These are phyloP conservation scores for Aromia moschata DNA, from an alignment of 2,888 invertebrate genomes.

Conservation along the genomic window DNA sequence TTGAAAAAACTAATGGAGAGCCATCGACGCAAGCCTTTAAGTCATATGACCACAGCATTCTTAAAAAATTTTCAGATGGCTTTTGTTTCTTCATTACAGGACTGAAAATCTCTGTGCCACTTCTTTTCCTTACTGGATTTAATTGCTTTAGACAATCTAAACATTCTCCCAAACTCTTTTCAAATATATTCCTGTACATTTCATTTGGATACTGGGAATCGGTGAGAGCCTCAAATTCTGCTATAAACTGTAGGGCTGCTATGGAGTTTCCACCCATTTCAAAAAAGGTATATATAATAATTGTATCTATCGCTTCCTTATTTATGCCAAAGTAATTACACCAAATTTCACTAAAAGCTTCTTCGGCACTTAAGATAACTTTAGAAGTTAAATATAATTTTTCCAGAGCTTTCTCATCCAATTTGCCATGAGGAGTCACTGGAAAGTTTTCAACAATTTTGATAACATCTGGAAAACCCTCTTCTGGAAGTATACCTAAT, in stretches of 20 bases:
- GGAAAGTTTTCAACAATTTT: conserved; percentile 69
- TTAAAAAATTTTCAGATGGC: conserved; percentile 26
- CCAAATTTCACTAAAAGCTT: conserved; percentile 27
- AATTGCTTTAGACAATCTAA: conserved; percentile 53
- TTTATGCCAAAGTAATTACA: conserved; percentile 28
- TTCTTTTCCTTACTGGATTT: conserved; percentile 49
- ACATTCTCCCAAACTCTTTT: conserved; percentile 60
- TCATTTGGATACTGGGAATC: conserved; percentile 62
- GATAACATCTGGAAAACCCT: conserved; percentile 70
- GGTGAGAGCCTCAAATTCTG: conserved; percentile 65
- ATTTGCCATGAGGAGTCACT: conserved; percentile 76
- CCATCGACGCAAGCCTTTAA: conserved; percentile 86
- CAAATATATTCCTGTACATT: conserved; percentile 68
- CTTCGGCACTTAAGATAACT: conserved; percentile 14
- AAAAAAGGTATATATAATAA: conserved; percentile 64
- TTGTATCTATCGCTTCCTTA: conserved; percentile 18
- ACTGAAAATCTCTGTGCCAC: not conserved
- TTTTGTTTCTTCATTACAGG: conserved; percentile 36
- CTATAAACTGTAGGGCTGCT: conserved; percentile 71
- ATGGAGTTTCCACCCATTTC: conserved; percentile 78
- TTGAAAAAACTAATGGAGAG: conserved; percentile 69
- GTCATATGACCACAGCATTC: conserved; percentile 67
- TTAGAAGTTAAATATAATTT: conserved; percentile 57
- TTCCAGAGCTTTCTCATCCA: conserved; percentile 65
- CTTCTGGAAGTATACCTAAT: conserved; percentile 56